Evolutionary conservation across 2,888 invertebrate genomes (phyloP), one percentile per base, ranked within the genome.

Genomic region (Aspidapion aeneum): DNA sequence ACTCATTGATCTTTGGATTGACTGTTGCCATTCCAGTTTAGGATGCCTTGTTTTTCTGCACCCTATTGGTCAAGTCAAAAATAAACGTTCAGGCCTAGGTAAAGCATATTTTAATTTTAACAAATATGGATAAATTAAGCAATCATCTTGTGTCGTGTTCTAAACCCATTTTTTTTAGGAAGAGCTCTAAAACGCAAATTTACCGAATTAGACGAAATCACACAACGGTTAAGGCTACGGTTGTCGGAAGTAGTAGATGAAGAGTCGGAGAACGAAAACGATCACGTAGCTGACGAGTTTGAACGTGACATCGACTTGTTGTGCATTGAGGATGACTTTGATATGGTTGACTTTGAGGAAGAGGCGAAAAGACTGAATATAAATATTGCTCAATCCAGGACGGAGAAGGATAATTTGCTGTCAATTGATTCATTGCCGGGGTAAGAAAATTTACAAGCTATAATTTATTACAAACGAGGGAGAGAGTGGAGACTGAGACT

Each of bases 131-230:
- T n/a, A n/a, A n/a, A n/a, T n/a, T n/a, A n/a, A n/a, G n/a, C n/a
- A n/a, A n/a, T n/a, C n/a, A n/a, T n/a, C n/a, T n/a, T n/a, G n/a
- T n/a, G n/a, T n/a, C n/a, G n/a, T n/a, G n/a, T n/a, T n/a, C n/a
- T n/a, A n/a, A n/a, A n/a, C n/a, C n/a, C n/a, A n/a, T n/a, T n/a
- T n/a, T n/a, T n/a, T n/a, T n/a, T n/a, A n/a, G 35, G 35, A 7
- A 35, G 82, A 64, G 81, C 83, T 48, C 78, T 81, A 51, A 87
- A 87, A 71, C 80, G 86, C 63, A 87, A 87, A 77, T 83, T 86
- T 66, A 82, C 81, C 0, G 87, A 87, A 74, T 72, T 87, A 35
- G 86, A 87, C 70, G 85, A 85, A 75, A 87, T 87, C 56, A 87
- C 86, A 1, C 83, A 85, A 73, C 80, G 87, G 61, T 75, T 87